phyloP scores from a whole-genome alignment of 2,113 vertebrate species.

The Pollachius pollachius region DNA sequence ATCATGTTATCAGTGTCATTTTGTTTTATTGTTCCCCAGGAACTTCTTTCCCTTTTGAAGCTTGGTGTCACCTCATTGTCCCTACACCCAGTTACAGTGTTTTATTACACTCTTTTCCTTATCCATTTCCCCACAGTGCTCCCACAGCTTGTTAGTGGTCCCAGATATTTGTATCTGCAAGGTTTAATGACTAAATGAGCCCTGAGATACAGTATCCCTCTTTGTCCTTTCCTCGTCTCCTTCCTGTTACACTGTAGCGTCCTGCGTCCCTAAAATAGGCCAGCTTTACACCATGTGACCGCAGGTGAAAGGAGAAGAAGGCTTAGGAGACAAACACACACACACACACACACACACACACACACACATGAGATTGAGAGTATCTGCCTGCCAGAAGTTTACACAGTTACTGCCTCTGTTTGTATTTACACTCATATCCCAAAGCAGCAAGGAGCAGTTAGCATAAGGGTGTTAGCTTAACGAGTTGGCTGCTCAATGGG shows the following conservation, averaged over 20 bases:
- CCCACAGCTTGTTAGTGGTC: too few relatives aligned
- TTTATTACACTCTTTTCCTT: background rate
- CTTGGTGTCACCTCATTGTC: background rate
- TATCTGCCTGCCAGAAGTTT: background rate
- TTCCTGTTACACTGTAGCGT: constrained; percentile 27
- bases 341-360: constrained; percentile 4
- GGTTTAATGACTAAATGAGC: too few relatives aligned
- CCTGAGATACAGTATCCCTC: too few relatives aligned
- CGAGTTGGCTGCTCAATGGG: too few relatives aligned
- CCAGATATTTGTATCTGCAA: too few relatives aligned
- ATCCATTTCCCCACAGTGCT: too few relatives aligned
- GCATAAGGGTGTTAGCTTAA: too few relatives aligned
- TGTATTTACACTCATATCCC: too few relatives aligned
- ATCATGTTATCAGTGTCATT: background rate
- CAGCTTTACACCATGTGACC: constrained; percentile 66
- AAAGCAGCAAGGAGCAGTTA: too few relatives aligned
- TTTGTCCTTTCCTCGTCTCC: constrained; percentile 22
- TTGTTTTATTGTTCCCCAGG: background rate
- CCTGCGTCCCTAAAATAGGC: constrained; percentile 57
- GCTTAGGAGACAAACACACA: constrained; percentile 33
- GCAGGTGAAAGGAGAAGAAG: constrained; percentile 49
- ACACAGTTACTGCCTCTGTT: background rate
- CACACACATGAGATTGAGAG: background rate
- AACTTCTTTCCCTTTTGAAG: background rate
- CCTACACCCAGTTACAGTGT: background rate